Evolutionary conservation across 2,888 invertebrate genomes (phyloP).

Genomic region (Odontothrips loti): DNA sequence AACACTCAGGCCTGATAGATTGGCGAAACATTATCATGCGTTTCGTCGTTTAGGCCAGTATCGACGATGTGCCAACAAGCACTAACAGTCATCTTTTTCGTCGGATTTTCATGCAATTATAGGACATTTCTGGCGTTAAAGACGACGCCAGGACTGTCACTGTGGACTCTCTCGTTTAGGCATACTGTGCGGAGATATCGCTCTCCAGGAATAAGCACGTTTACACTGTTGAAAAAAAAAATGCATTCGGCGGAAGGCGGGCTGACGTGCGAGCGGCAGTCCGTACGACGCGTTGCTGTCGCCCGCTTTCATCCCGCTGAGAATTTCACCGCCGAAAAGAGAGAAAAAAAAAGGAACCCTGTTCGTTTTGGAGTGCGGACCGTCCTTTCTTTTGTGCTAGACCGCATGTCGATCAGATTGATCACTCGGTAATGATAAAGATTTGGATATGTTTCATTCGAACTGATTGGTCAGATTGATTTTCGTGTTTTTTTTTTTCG

Average conservation of each 20-base stretch:
- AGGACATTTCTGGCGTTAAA: neutral
- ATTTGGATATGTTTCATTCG: constrained; percentile 3
- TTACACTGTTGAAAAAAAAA: neutral
- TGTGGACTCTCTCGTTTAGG: too few relatives aligned
- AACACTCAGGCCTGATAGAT: neutral
- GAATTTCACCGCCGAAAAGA: neutral
- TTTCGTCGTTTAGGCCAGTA: neutral
- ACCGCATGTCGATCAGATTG: neutral
- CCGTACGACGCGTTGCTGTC: neutral
- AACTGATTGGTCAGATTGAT: constrained; percentile 10
- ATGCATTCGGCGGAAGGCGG: neutral
- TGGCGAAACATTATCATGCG: neutral
- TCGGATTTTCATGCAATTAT: neutral
- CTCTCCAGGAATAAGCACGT: too few relatives aligned
- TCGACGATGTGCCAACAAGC: neutral
- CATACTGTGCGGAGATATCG: too few relatives aligned
- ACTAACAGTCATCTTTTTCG: neutral
- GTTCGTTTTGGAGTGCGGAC: neutral
- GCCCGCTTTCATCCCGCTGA: neutral
- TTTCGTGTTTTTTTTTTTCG: neutral
- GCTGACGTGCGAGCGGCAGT: neutral
- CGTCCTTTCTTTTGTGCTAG: neutral
- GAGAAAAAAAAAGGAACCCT: neutral
- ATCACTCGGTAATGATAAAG: neutral
- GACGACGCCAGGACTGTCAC: too few relatives aligned